These are phyloP conservation scores for Anarsia innoxiella DNA, from an alignment of 2,888 invertebrate species.

Conservation along the genomic window DNA sequence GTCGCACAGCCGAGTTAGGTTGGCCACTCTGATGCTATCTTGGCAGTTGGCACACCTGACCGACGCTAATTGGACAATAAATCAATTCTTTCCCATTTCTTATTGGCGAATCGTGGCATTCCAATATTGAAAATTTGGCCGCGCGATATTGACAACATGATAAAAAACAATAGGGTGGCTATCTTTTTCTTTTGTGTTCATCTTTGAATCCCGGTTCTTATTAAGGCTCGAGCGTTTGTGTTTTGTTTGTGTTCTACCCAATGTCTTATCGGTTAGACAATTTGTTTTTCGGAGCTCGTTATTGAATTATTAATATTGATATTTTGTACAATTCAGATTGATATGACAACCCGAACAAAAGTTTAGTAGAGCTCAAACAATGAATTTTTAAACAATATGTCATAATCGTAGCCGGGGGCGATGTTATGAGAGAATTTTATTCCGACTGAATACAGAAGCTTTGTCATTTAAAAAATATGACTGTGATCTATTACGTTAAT, in stretches of 20 bases:
- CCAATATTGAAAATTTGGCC: conserved; percentile 76
- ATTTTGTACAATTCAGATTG: conserved; percentile 33
- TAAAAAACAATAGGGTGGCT: conserved; percentile 71
- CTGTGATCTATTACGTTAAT: conserved; percentile 25
- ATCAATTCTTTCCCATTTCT: conserved; percentile 75
- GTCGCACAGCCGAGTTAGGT: conserved; percentile 64
- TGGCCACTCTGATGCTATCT: conserved; percentile 73
- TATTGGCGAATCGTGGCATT: conserved; percentile 75
- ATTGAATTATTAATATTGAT: conserved; percentile 68
- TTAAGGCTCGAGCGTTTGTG: conserved; percentile 62
- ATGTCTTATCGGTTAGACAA: conserved; percentile 70
- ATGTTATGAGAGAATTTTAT: too few species aligned
- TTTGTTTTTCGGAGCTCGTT: conserved; percentile 70
- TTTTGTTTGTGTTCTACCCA: conserved; percentile 61
- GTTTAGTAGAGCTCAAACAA: conserved; percentile 8
- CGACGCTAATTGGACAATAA: conserved; percentile 76
- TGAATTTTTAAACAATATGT: conserved; percentile 10
- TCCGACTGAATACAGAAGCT: too few species aligned
- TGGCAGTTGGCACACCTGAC: conserved; percentile 76
- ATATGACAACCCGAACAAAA: conserved; percentile 31
- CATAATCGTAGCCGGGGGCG: conserved; percentile 7
- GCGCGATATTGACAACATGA: conserved; percentile 75
- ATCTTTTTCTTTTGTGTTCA: conserved; percentile 74
- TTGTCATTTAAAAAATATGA: conserved; percentile 1
- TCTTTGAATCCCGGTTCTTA: conserved; percentile 68